A percentile compares a stretch with the other conserved stretches of the same genome.
phyloP scores from a whole-genome alignment of 2,113 vertebrate species.

The Nerophis lumbriciformis region DNA sequence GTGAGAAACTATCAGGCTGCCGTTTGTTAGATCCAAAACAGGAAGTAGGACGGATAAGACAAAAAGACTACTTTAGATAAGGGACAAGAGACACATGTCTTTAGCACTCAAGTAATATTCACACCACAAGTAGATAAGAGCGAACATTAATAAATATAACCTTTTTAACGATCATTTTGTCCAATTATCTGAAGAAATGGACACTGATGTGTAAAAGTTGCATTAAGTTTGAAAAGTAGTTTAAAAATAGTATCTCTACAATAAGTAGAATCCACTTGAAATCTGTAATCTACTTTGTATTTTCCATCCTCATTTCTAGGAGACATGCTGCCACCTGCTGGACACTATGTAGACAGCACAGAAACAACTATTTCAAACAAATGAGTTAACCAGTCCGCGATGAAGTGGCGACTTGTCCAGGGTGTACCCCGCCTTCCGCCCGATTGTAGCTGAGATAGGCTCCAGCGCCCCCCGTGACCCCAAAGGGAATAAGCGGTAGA shows the following conservation, averaged over 20 bases:
- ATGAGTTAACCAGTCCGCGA: too few species aligned
- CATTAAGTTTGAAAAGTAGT: neutral
- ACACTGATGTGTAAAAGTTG: too few species aligned
- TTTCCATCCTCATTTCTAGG: neutral
- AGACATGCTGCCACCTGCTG: conserved; percentile 56
- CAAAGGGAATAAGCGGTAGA: too few species aligned
- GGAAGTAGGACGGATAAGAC: conserved; percentile 46
- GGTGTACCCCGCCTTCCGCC: too few species aligned
- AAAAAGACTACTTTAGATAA: conserved; percentile 44
- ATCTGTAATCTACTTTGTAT: too few species aligned
- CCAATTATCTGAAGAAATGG: neutral
- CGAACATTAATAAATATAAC: neutral
- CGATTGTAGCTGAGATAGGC: too few species aligned
- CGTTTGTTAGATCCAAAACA: conserved; percentile 53
- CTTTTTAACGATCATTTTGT: too few species aligned
- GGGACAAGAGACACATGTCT: conserved; percentile 17
- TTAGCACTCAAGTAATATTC: conserved; percentile 3
- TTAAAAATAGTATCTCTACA: too few species aligned
- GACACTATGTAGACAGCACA: conserved; percentile 7
- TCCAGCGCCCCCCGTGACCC: too few species aligned
- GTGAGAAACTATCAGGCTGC: conserved; percentile 26
- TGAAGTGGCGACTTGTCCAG: too few species aligned
- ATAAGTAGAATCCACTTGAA: too few species aligned
- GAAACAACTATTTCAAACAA: neutral
- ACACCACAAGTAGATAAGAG: neutral